phyloP scores from a whole-genome alignment of 2,797 vertebrate genomes.

The Bradypodion ventrale region DNA sequence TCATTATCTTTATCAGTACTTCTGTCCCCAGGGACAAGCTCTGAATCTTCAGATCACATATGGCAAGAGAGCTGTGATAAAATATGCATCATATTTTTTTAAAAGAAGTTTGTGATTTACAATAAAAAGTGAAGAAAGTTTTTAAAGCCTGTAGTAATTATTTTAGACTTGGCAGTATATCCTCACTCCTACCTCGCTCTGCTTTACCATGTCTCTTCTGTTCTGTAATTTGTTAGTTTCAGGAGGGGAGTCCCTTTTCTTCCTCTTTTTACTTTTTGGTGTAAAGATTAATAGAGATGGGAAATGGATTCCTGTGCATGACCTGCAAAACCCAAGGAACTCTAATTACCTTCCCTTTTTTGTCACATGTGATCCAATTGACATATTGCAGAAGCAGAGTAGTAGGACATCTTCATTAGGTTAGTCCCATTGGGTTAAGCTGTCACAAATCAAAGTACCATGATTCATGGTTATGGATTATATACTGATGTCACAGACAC shows the following conservation, averaged over 20 bases:
- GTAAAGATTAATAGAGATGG: not conserved
- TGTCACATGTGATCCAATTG: not conserved
- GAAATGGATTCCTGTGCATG: not conserved
- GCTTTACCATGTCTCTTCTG: not conserved
- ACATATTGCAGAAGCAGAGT: not conserved
- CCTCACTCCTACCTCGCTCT: not conserved
- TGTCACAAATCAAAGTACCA: not conserved
- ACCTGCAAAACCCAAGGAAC: not conserved
- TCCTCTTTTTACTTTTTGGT: not conserved
- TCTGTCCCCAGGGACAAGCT: constrained; percentile 66
- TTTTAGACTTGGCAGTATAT: constrained; percentile 60
- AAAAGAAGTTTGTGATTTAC: constrained; percentile 70
- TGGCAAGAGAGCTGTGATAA: constrained; percentile 78
- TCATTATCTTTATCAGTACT: constrained; percentile 77
- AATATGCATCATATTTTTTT: constrained; percentile 81
- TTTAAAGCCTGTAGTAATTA: constrained; percentile 63
- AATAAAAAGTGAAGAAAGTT: constrained; percentile 71
- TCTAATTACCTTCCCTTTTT: not conserved
- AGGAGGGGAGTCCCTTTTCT: not conserved
- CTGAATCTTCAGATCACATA: constrained; percentile 77
- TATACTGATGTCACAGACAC: not conserved
- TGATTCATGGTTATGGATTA: not conserved
- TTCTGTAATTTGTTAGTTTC: constrained; percentile 37
- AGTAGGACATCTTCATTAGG: not conserved
- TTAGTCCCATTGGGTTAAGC: not conserved